Percentiles rank a stretch among this genome's conserved stretches.
phyloP scores from a whole-genome alignment of 2,113 vertebrate genomes.

The Nematolebias whitei region DNA sequence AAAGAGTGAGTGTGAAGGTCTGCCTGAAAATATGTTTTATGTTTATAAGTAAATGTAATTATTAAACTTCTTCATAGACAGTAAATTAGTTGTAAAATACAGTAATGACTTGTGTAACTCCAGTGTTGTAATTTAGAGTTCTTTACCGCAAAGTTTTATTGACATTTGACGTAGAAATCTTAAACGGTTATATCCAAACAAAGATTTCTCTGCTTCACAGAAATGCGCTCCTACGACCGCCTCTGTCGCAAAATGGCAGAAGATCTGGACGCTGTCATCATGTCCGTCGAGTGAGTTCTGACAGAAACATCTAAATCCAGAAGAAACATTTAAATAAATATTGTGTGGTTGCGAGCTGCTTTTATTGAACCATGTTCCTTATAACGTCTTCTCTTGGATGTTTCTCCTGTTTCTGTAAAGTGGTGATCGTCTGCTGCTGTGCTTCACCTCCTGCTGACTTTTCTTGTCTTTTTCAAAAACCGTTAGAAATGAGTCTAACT shows the following conservation, averaged over 20 bases:
- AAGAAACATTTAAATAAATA: neutral
- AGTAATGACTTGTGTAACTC: no score
- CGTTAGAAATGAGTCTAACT: accelerated
- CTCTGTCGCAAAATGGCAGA: constrained; percentile 88
- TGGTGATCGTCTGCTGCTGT: accelerated
- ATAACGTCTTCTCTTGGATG: no score
- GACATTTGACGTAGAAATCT: neutral
- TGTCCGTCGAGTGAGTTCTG: constrained; percentile 92
- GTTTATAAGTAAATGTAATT: no score
- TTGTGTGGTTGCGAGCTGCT: neutral
- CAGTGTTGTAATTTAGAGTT: no score
- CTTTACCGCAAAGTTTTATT: no score
- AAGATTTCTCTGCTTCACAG: constrained; percentile 62
- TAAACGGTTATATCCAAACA: neutral
- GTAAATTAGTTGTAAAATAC: no score
- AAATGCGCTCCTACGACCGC: constrained; percentile 87
- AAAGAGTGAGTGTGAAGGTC: no score
- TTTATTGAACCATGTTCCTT: neutral
- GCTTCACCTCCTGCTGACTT: neutral
- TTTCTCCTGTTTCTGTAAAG: neutral
- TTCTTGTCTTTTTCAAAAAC: neutral
- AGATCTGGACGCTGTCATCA: constrained; percentile 88
- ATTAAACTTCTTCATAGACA: no score
- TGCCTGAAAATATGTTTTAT: no score
- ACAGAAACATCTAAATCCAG: neutral